Base-by-base conservation (phyloP, 2,797 vertebrate species). In the Squalus acanthias region DNA sequence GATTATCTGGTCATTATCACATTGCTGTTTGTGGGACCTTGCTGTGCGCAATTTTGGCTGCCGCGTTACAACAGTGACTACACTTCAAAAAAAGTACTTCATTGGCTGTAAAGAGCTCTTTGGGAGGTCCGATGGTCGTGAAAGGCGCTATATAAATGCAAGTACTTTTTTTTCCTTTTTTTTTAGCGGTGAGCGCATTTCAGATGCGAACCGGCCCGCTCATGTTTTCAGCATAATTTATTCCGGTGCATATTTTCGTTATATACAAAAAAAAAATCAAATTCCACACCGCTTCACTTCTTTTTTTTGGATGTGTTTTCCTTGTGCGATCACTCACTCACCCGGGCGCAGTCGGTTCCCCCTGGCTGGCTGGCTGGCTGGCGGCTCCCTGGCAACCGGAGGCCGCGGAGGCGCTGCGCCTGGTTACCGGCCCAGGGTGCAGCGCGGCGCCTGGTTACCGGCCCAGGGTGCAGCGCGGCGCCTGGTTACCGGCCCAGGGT, bases 381-480 rank as follows among this genome's bases (percentile, higher is more conserved):
- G 0, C 65, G 20, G 33, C 91, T 12, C 20, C 91, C 10, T 93
- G 39, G 65, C 50, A 69, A 93, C 63, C 29, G 89, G 4, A 22
- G 53, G 26, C 10, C 70, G 29, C 70, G 20, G n/a, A 15, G 13
- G 79, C n/a, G 79, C 79, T n/a, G 79, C n/a, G n/a, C 76, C 76
- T 13, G 76, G 17, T 1, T 82, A 82, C 53, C 53, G 53, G 53
- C 53, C 53, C 53, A 57, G 53, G 2, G 53, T 57, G 53, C 53
- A 57, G 79, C n/a, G 79, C 79, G 79, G 79, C n/a, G n/a, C n/a
- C n/a, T 93, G 20, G 91, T 69, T 67, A 93, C 91, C n/a, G n/a
- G n/a, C 91, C 91, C 91, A 93, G 91, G 39, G 39, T 93, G 91
- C 91, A 69, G 91, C 91, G 63, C 91, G 91, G 91, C 63, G 8